A percentile compares a stretch with the other conserved stretches of the same genome.
phyloP scores from a whole-genome alignment of 2,113 vertebrate species.

The Heterotilapia buettikoferi region DNA sequence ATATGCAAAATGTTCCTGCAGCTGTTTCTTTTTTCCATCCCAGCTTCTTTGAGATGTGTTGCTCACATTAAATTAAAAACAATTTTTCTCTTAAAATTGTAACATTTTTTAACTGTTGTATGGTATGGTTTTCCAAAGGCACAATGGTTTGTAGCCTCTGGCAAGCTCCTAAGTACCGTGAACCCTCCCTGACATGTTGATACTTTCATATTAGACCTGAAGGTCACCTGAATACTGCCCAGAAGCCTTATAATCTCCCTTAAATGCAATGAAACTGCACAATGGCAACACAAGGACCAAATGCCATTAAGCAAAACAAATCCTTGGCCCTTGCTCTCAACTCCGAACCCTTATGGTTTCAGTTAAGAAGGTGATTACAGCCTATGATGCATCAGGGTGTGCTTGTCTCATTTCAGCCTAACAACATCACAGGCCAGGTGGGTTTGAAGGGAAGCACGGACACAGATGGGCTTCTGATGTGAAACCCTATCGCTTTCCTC shows the following conservation, averaged over 20 bases:
- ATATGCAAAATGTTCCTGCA: background rate
- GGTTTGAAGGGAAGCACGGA: slow-evolving; percentile 8
- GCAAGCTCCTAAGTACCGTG: background rate
- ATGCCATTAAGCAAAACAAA: slow-evolving; percentile 35
- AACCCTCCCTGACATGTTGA: background rate
- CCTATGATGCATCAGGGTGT: slow-evolving; percentile 29
- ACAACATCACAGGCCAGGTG: slow-evolving; percentile 13
- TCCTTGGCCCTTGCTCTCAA: background rate
- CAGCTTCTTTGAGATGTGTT: background rate
- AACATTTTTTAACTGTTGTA: background rate
- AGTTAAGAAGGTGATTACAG: slow-evolving; percentile 41
- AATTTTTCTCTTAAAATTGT: background rate
- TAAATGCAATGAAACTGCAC: slow-evolving; percentile 14
- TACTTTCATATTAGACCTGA: background rate
- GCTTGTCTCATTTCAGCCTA: slow-evolving; percentile 6
- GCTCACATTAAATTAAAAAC: background rate
- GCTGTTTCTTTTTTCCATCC: background rate
- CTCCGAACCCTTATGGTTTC: background rate
- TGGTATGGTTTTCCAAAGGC: background rate
- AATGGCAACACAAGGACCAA: background rate
- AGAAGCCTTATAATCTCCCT: slow-evolving; percentile 6
- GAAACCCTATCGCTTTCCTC: slow-evolving; percentile 61
- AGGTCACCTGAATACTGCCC: slow-evolving; percentile 7
- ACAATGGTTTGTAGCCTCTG: background rate
- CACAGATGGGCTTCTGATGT: slow-evolving; percentile 62